Percentiles rank a stretch among this genome's conserved stretches.
These are phyloP conservation scores for Osmerus eperlanus DNA, from an alignment of 2,113 vertebrate genomes.

Conservation along the genomic window DNA sequence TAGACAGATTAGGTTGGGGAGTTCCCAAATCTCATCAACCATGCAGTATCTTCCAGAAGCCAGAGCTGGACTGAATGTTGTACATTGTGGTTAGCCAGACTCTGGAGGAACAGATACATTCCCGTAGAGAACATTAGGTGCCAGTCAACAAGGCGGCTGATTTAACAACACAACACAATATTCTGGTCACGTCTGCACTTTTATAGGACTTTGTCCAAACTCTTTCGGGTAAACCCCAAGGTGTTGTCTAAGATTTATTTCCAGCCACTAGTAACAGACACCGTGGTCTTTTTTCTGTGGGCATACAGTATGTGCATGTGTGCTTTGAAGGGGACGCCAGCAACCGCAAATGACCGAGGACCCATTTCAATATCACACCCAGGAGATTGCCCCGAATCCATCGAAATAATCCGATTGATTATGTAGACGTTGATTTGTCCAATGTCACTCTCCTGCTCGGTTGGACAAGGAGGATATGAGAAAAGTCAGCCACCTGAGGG, in stretches of 20 bases:
- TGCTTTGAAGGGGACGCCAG: too few species aligned
- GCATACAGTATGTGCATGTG: too few species aligned
- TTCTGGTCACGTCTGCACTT: too few species aligned
- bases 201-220: too few species aligned
- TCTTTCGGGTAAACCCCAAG: too few species aligned
- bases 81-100: constrained; percentile 12
- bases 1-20: constrained; percentile 56
- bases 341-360: neutral
- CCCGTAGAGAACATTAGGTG: neutral
- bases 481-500: too few species aligned
- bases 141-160: neutral
- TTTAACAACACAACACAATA: neutral
- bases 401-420: constrained; percentile 23
- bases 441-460: neutral
- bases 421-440: neutral
- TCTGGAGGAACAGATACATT: constrained; percentile 10
- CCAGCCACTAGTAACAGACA: too few species aligned
- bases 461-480: neutral
- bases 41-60: constrained; percentile 37
- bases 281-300: too few species aligned
- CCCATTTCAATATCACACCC: constrained; percentile 20
- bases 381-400: constrained; percentile 12
- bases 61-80: constrained; percentile 31
- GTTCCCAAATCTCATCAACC: constrained; percentile 56
- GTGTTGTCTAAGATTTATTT: too few species aligned